Evolutionary conservation across 2,113 vertebrate genomes (phyloP), one percentile per base, ranked within the genome.

Genomic region (Phoenicopterus ruber): DNA sequence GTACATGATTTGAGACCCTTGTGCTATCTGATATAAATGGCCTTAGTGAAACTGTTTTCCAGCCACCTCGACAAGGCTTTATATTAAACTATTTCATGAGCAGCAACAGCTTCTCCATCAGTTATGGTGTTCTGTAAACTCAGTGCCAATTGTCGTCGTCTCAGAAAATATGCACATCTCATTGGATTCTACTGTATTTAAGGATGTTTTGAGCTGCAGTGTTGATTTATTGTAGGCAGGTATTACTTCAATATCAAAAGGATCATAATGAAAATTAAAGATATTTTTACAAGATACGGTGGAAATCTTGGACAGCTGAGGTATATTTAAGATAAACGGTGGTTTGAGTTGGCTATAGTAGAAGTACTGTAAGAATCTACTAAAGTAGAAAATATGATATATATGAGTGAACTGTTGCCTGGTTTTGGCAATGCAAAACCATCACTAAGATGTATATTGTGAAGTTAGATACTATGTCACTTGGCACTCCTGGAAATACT

Each of bases 401-500:
- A 38, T 46, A 31, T 36, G 55, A 34, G 21, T 52, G 91, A 67
- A n/a, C 15, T 54, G 22, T 10, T 82, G 21, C 81, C 66, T 79
- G 18, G 20, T 47, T 57, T 95, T 92, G 90, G 66, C 81, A 95
- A 70, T 46, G 74, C 59, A 91, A 81, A 95, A 65, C 44, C 36
- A 69, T 81, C 50, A 80, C 26, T 89, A 88, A 94, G 54, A 63
- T 86, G 19, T 65, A 71, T 76, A 20, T 40, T 78, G 62, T 77
- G 29, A 88, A 90, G 61, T 67, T 84, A 86, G 67, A 24, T 63
- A 52, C 34, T 91, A 12, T 82, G 8, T 82, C 91, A 52, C 63
- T 47, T 78, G 61, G 40, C 38, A 28, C 42, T 59, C 54, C 72
- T 88, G 49, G 61, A 97, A 96, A 95, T 90, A 83, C 63, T 95